Base-by-base conservation (phyloP, 2,113 vertebrate species). In the Chamaea fasciata region DNA sequence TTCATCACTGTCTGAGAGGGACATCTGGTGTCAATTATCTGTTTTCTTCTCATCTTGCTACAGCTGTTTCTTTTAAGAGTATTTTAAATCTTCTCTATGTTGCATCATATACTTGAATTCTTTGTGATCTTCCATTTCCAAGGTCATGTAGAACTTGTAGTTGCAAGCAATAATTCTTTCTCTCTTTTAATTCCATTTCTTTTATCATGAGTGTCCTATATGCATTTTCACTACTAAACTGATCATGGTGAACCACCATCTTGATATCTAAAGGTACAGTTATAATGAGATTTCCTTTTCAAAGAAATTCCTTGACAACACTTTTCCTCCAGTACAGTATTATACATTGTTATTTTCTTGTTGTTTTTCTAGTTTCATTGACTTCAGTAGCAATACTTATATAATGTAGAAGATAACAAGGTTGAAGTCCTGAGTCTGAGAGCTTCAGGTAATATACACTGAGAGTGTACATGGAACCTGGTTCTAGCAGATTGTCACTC, bases 1-100 rank as follows among this genome's bases (percentile, higher is more conserved):
- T 97, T 96, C 96, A 97, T 97, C 95, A 95, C 96, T 96, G 90
- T 95, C 94, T 97, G 90, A 97, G 96, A 97, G 90, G 95, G 96
- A 97, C 96, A 97, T 96, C 96, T 97, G 96, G 94, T 92, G 94
- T 96, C 92, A 97, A 96, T 97, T 97, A 96, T 95, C 91, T 90
- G 92, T 95, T 97, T 95, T 97, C 95, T 91, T 94, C 96, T 95
- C 93, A 92, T 97, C 93, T 96, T 96, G 79, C 85, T 95, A 93
- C 95, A 97, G 95, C 95, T 97, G 96, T 96, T 96, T 96, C 93
- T 92, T 96, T 94, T 96, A 97, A 95, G 93, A 90, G 71, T 93
- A 96, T 96, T 96, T 96, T 96, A 96, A 96, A 97, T 94, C 92
- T 94, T 95, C 93, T 95, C 76, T 92, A 47, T 92, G 56, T 90